A percentile compares a stretch with the other conserved stretches of the same genome.
Evolutionary conservation across 2,797 vertebrate genomes (phyloP).

Genomic region (Platalea minor): DNA sequence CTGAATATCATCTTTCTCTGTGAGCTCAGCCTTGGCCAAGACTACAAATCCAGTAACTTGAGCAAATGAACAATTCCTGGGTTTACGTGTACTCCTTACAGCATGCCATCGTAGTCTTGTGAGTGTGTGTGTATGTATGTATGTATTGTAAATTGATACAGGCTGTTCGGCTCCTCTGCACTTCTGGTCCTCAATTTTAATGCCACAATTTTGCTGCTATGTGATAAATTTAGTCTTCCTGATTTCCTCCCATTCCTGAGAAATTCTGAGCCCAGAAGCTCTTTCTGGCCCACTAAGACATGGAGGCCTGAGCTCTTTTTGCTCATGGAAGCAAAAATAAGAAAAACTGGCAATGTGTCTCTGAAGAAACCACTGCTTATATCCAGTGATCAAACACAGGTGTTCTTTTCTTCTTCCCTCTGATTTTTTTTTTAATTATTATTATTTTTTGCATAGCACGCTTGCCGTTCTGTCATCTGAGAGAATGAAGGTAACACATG

Average conservation of each 20-base stretch:
- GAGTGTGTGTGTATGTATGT: background rate
- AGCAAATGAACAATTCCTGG: background rate
- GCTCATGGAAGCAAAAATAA: background rate
- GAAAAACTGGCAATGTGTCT: background rate
- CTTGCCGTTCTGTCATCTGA: background rate
- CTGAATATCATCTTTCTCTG: background rate
- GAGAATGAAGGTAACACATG: background rate
- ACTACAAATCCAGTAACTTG: background rate
- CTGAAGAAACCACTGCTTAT: background rate
- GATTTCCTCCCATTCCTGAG: background rate
- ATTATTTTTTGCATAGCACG: background rate
- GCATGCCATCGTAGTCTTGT: background rate
- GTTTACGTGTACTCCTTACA: background rate
- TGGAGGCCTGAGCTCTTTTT: background rate
- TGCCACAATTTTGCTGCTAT: fast-evolving
- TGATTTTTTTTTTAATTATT: background rate
- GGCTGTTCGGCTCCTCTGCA: background rate
- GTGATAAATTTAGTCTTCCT: background rate
- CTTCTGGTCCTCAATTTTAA: background rate
- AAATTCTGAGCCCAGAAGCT: background rate
- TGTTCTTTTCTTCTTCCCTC: background rate
- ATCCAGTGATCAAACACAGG: background rate
- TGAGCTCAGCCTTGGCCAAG: background rate
- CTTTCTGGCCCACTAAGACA: background rate
- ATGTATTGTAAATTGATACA: too few species aligned